Base-by-base conservation (phyloP, 37 sponge, comb jelly and placozoan genomes). In the Oopsacas minuta region DNA sequence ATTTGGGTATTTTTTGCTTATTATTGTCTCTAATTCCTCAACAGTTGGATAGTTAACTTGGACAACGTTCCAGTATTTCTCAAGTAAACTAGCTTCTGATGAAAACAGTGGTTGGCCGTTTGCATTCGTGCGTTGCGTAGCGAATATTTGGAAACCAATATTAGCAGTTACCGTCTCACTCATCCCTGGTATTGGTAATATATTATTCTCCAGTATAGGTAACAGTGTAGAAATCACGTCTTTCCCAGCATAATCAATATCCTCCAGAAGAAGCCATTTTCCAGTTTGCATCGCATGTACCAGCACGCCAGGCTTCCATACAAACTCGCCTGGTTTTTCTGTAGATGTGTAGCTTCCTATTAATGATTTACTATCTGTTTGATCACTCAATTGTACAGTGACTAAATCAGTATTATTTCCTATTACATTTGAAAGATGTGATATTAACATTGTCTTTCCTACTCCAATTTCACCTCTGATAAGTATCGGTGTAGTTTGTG, bases 201-300 rank as follows among this genome's bases (percentile, higher is more conserved):
- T 3, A 35, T 35, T 36, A 1, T 8, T 82, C 36, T 17, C 83
- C 23, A 52, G 7, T 22, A 87, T 28, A 32, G 36, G 39, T 53
- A 28, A 0, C 25, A 87, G 0, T 1, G 12, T 30, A 46, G 91
- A 83, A 3, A 94, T 90, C 37, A 91, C 94, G 85, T 91, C 94
- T 15, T 90, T 42, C 15, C 92, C 88, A 36, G 92, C 89, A 28
- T 49, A 52, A 49, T 93, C 92, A 81, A 93, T 81, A 75, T 95
- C 93, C 82, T 96, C 96, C n/a, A 96, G 38, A 23, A 96, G 23
- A 0, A 96, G 36, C 96, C 96, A 96, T 37, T 83, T 81, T 0
- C 90, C 91, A 36, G 39, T 81, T 15, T 39, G 38, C 36, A 96
- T 88, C 53, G 91, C 89, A 94, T 96, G 85, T 20, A 84, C 87